phyloP scores from a whole-genome alignment of 1,140 invertebrate genomes.

The Trachelipus rathkii region DNA sequence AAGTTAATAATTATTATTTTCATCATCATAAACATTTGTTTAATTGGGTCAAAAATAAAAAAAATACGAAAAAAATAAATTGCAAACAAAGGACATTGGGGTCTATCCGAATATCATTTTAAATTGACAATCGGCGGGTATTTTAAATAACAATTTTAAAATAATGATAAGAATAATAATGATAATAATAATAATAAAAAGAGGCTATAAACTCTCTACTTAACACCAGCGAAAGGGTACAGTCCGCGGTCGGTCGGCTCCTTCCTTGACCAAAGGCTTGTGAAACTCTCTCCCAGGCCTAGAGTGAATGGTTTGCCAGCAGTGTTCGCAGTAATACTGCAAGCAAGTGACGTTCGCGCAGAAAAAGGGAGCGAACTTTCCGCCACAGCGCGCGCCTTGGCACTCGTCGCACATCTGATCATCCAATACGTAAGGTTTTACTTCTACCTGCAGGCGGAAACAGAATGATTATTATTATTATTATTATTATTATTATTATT shows the following conservation, averaged over 20 bases:
- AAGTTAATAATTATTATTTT: too few relatives aligned
- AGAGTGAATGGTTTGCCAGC: slow-evolving; percentile 98
- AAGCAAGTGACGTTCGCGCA: slow-evolving; percentile 98
- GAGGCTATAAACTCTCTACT: neutral
- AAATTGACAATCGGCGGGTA: neutral
- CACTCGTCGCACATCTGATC: slow-evolving; percentile 99
- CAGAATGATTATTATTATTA: neutral
- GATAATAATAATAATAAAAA: neutral
- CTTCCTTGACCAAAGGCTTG: slow-evolving; percentile 98
- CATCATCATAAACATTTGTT: too few relatives aligned
- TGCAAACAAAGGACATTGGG: too few relatives aligned
- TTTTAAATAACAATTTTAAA: neutral
- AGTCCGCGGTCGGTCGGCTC: slow-evolving; percentile 88
- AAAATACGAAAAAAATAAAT: too few relatives aligned
- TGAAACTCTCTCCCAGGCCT: slow-evolving; percentile 93
- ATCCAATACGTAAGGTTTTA: slow-evolving; percentile 98
- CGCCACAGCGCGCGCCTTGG: slow-evolving; percentile 91
- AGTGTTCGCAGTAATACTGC: slow-evolving; percentile 99
- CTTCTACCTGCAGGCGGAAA: slow-evolving; percentile 65
- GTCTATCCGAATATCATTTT: too few relatives aligned
- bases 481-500: too few relatives aligned
- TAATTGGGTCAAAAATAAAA: too few relatives aligned
- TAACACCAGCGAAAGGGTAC: slow-evolving; percentile 82
- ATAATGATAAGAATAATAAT: neutral
- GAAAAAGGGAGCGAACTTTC: slow-evolving; percentile 98